phyloP scores from a whole-genome alignment of 1,140 invertebrate species.

The Zophobas morio region DNA sequence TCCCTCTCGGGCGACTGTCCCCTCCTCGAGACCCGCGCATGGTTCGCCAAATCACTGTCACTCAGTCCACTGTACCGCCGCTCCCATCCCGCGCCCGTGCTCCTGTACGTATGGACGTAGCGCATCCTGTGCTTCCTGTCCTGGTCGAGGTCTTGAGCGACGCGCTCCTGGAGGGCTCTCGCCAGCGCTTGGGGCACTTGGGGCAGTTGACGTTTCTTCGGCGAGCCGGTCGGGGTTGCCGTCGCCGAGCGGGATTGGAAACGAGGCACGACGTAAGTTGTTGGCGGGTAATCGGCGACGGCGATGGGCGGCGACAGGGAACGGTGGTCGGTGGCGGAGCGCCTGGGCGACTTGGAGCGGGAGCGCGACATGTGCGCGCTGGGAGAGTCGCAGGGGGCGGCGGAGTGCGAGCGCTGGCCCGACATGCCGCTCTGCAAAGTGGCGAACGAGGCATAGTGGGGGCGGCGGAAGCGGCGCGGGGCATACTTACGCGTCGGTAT shows the following conservation, averaged over 20 bases:
- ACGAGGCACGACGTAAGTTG: constrained; percentile 65
- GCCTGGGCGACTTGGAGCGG: constrained; percentile 77
- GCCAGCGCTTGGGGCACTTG: constrained; percentile 83
- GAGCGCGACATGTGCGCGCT: constrained; percentile 73
- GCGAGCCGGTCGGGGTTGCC: constrained; percentile 93
- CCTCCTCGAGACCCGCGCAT: constrained; percentile 71
- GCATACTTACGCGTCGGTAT: constrained; percentile 56
- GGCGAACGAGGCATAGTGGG: neutral
- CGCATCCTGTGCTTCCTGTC: constrained; percentile 68
- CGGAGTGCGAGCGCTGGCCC: constrained; percentile 77
- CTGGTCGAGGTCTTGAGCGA: constrained; percentile 88
- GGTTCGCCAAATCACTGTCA: constrained; percentile 83
- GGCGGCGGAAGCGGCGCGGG: neutral
- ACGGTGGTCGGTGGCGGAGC: constrained; percentile 73
- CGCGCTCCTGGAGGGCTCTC: constrained; percentile 78
- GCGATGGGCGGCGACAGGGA: constrained; percentile 80
- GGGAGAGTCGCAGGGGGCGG: constrained; percentile 81
- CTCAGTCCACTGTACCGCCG: constrained; percentile 84
- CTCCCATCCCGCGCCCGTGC: constrained; percentile 81
- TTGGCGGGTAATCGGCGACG: constrained; percentile 65
- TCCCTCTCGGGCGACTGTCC: constrained; percentile 70
- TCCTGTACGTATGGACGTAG: constrained; percentile 77
- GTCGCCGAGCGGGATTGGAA: constrained; percentile 89
- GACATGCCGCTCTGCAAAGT: constrained; percentile 67
- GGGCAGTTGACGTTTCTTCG: constrained; percentile 95